Evolutionary conservation across 2,888 invertebrate species (phyloP), one percentile per base, ranked within the genome.

Genomic region (Pasiphila rectangulata): DNA sequence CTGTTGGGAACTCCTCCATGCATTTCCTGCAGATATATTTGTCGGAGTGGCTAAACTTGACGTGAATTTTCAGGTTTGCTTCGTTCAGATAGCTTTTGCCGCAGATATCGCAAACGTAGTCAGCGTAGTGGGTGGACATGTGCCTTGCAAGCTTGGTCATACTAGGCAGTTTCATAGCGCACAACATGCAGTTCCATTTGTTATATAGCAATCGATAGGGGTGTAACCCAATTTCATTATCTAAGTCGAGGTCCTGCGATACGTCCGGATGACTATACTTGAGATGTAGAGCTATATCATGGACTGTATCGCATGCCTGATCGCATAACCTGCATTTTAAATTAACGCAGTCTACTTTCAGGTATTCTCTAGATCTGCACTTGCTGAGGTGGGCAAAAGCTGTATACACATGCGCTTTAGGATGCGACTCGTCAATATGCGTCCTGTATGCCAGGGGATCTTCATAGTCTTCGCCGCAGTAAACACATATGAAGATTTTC

Each of bases 271-370:
- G 87, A 2, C 35, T 12, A 3, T 67, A 55, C 6, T 67, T 57
- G 1, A 87, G 63, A 46, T 87, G 87, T 34, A 62, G 55, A 0
- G 79, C 79, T 0, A 80, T 55, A 3, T 75, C 64, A 5, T 72
- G 61, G 1, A 87, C 48, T 7, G 60, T 67, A 3, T 70, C 61
- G 32, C 69, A 79, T 0, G 74, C 60, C 24, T 62, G 49, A 0
- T 29, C 36, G 37, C 87, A 87, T 1, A 79, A 23, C 53, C 79
- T 69, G 53, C 87, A 87, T 45, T 63, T 71, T 1, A 87, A 56
- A 24, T 79, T 61, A 0, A 69, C 65, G 30, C 78, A 71, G 45
- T 87, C 87, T 0, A 83, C 85, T 70, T 87, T 87, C 1, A 87
- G 62, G 27, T 71, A 76, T 5, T 79, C 79, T 46, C 69, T 17